Conservation (phyloP, 2,113 vertebrate species). For the Mungos mungo region DNA sequence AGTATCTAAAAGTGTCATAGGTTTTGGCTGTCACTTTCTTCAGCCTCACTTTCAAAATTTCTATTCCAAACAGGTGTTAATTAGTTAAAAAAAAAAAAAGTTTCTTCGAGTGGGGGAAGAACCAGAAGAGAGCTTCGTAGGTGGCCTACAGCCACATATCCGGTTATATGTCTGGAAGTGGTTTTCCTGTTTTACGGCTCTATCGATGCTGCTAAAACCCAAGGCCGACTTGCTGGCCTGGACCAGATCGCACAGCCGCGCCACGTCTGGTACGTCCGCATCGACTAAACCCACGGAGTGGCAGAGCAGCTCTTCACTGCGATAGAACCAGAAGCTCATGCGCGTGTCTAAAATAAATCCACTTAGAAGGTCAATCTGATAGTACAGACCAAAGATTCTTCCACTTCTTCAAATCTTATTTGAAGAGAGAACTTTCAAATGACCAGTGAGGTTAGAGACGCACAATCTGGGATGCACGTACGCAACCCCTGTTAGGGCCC, state of each 20-base stretch:
- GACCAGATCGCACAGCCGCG: background rate
- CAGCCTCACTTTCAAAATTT: constrained; percentile 11
- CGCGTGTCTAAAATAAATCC: background rate
- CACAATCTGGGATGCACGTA: background rate
- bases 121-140: background rate
- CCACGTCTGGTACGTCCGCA: background rate
- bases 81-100: background rate
- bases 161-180: background rate
- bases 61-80: background rate
- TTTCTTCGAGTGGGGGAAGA: background rate
- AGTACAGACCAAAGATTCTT: background rate
- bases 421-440: constrained; percentile 1
- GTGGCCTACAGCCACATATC: background rate
- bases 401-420: background rate
- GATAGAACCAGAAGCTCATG: background rate
- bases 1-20: background rate
- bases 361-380: background rate
- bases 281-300: background rate
- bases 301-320: background rate
- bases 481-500: background rate
- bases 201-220: background rate
- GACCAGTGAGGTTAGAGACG: background rate
- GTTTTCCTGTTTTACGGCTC: background rate
- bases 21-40: background rate
- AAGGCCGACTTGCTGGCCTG: background rate